phyloP scores from a whole-genome alignment of 2,888 invertebrate genomes.

The Tetragnatha montana region DNA sequence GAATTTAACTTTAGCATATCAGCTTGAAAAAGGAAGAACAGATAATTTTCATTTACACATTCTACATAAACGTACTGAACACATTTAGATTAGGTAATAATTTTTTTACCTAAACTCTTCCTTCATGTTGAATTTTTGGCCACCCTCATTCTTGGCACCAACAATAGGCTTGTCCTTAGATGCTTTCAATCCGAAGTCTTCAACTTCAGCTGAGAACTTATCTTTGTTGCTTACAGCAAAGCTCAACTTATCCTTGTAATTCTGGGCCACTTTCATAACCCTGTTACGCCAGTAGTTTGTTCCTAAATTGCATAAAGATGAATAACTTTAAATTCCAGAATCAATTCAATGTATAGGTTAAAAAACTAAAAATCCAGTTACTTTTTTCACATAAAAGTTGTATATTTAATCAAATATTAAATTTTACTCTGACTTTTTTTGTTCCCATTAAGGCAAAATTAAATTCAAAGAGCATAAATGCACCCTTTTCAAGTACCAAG shows the following conservation, averaged over 20 bases:
- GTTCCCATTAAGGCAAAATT: no score
- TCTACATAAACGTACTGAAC: no score
- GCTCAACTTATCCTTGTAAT: slow-evolving; percentile 81
- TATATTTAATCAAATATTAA: no score
- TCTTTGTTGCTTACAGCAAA: slow-evolving; percentile 95
- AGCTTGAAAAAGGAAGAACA: not conserved
- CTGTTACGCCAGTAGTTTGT: slow-evolving; percentile 99
- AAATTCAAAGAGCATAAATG: no score
- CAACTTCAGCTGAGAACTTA: slow-evolving; percentile 94
- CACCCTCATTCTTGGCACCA: slow-evolving; percentile 87
- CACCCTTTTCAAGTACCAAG: no score
- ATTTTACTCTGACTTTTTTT: no score
- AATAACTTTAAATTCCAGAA: not conserved
- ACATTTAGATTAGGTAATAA: no score
- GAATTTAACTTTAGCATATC: not conserved
- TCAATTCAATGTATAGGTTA: not conserved
- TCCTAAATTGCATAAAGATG: slow-evolving; percentile 76
- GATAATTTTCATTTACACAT: not conserved
- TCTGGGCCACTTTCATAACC: slow-evolving; percentile 90
- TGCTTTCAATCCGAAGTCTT: slow-evolving; percentile 92
- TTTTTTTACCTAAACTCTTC: slow-evolving; percentile 87
- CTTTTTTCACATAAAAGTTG: no score
- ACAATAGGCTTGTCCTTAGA: slow-evolving; percentile 93
- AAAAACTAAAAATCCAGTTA: not conserved
- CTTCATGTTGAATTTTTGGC: slow-evolving; percentile 91